Evolutionary conservation across 2,797 vertebrate genomes (phyloP).

Genomic region (Chiroxiphia lanceolata): DNA sequence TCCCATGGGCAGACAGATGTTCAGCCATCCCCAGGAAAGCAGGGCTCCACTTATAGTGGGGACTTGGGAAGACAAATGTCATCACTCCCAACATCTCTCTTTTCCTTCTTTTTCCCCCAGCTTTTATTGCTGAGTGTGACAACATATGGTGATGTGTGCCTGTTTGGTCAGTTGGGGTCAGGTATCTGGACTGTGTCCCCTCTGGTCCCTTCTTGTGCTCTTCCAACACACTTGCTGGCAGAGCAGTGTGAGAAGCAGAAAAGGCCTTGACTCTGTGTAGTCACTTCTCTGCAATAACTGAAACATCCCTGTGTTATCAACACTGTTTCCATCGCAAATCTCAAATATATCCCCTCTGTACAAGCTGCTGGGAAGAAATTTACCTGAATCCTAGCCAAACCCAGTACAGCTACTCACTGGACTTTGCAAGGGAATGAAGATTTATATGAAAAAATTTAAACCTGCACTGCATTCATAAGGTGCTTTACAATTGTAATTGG

Average conservation of each 20-base stretch:
- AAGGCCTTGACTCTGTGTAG: neutral
- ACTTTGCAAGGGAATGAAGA: neutral
- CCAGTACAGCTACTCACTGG: neutral
- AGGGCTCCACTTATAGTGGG: neutral
- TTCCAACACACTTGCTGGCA: rapidly evolving
- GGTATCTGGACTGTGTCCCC: neutral
- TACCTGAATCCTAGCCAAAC: neutral
- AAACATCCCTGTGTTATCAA: neutral
- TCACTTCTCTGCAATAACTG: neutral
- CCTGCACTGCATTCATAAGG: neutral
- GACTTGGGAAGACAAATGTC: neutral
- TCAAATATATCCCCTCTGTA: neutral
- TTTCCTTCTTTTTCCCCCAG: neutral
- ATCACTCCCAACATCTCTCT: rapidly evolving
- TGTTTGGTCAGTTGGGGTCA: neutral
- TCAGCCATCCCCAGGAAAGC: neutral
- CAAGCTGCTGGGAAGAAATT: neutral
- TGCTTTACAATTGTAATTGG: neutral
- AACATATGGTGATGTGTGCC: too few species aligned
- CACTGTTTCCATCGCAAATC: neutral
- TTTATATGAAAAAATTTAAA: neutral
- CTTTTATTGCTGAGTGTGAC: neutral
- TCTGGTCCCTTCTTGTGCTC: neutral
- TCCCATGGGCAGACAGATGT: neutral
- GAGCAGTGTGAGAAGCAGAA: neutral